phyloP scores from a whole-genome alignment of 2,797 vertebrate genomes.

The Thaleichthys pacificus region DNA sequence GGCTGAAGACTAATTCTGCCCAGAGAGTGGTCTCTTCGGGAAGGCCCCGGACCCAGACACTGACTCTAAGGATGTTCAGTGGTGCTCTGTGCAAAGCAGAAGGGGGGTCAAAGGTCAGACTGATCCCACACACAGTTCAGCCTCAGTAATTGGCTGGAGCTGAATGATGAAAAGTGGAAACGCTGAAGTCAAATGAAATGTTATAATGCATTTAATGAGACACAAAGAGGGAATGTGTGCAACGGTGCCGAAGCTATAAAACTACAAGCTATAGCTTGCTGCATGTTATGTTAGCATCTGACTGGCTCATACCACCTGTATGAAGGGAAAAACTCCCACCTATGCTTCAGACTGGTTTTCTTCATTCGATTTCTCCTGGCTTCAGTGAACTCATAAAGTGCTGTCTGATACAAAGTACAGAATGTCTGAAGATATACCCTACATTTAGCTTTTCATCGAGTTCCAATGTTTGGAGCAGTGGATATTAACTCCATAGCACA shows the following conservation, averaged over 20 bases:
- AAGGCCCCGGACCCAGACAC: slow-evolving; percentile 19
- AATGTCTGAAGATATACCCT: no score
- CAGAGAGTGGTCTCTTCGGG: background rate
- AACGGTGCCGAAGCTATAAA: slow-evolving; percentile 20
- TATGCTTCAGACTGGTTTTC: no score
- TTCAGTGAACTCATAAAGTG: no score
- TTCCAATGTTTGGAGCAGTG: no score
- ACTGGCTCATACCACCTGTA: background rate
- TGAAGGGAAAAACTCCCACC: background rate
- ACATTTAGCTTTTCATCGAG: no score
- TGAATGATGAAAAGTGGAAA: slow-evolving; percentile 46
- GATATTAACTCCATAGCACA: no score
- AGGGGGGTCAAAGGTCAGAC: slow-evolving; percentile 37
- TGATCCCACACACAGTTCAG: slow-evolving; percentile 23
- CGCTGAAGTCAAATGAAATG: slow-evolving; percentile 9
- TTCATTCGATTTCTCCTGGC: no score
- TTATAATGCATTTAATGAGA: slow-evolving; percentile 39
- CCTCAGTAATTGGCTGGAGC: slow-evolving; percentile 46
- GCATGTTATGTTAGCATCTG: background rate
- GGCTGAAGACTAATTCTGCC: slow-evolving; percentile 41
- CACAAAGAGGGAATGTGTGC: slow-evolving; percentile 32
- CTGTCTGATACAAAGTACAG: no score
- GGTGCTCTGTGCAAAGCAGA: slow-evolving; percentile 20
- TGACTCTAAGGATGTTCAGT: slow-evolving; percentile 1
- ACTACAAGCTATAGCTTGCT: background rate